phyloP scores from a whole-genome alignment of 1,140 invertebrate genomes.

The Drosophila jambulina region DNA sequence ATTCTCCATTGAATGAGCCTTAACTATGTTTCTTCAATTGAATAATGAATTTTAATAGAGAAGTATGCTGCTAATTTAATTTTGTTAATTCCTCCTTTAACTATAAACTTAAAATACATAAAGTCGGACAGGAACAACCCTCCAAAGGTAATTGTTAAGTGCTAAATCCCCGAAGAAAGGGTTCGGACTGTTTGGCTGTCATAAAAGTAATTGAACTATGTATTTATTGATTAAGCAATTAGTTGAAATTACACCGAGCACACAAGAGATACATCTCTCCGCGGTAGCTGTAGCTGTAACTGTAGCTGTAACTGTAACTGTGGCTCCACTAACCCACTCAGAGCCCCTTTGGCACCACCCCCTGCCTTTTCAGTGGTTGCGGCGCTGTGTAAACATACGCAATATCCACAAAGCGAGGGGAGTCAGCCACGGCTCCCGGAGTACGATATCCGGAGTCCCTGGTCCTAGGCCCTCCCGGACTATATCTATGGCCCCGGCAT shows the following conservation, averaged over 20 bases:
- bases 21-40: no score
- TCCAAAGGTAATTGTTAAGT: no score
- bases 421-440: constrained; percentile 8
- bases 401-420: constrained; percentile 43
- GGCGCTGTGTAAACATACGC: constrained; percentile 55
- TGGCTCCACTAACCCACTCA: constrained; percentile 7
- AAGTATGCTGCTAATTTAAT: neutral
- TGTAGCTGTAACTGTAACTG: constrained; percentile 8
- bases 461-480: constrained; percentile 4
- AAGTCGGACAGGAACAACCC: no score
- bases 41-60: no score
- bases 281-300: constrained; percentile 1
- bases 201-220: constrained; percentile 61
- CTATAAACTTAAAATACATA: neutral
- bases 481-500: constrained; percentile 29
- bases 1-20: neutral
- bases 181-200: neutral
- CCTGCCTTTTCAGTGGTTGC: constrained; percentile 31
- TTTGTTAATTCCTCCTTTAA: neutral
- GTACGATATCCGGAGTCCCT: neutral
- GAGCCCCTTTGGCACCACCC: neutral
- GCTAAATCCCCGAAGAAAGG: no score
- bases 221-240: constrained; percentile 79
- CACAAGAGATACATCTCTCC: constrained; percentile 47
- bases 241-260: constrained; percentile 66